These are phyloP conservation scores for Drosophila sproati DNA, from an alignment of 1,140 invertebrate species.

Conservation along the genomic window DNA sequence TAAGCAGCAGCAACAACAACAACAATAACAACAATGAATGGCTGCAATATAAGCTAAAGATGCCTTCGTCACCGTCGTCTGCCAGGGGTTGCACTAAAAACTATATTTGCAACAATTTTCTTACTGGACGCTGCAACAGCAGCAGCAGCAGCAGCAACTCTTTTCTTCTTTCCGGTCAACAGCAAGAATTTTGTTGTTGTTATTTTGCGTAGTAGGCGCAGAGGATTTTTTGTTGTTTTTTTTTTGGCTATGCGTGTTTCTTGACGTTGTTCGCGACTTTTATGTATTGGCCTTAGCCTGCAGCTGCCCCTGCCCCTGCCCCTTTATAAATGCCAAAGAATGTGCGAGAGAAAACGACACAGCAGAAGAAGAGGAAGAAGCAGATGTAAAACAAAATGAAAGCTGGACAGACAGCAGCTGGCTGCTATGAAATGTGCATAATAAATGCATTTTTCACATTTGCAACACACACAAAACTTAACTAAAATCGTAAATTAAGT, in stretches of 20 bases:
- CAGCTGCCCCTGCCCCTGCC: neutral
- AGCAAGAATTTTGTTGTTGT: conserved; percentile 20
- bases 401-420: neutral
- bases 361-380: too few relatives aligned
- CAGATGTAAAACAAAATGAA: neutral
- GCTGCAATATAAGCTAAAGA: conserved; percentile 63
- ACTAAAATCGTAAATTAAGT: too few relatives aligned
- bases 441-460: neutral
- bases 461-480: neutral
- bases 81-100: conserved; percentile 65
- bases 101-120: conserved; percentile 72
- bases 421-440: neutral
- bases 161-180: conserved; percentile 61
- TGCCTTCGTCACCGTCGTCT: conserved; percentile 30
- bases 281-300: conserved; percentile 44
- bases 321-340: neutral
- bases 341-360: neutral
- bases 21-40: conserved; percentile 50
- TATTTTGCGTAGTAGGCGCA: conserved; percentile 40
- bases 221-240: neutral
- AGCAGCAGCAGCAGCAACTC: conserved; percentile 34
- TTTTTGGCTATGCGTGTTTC: conserved; percentile 43
- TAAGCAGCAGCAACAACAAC: conserved; percentile 57
- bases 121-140: conserved; percentile 60
- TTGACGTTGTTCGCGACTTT: conserved; percentile 55